Evolutionary conservation across 2,113 vertebrate genomes (phyloP).

Genomic region (Cebidichthys violaceus): DNA sequence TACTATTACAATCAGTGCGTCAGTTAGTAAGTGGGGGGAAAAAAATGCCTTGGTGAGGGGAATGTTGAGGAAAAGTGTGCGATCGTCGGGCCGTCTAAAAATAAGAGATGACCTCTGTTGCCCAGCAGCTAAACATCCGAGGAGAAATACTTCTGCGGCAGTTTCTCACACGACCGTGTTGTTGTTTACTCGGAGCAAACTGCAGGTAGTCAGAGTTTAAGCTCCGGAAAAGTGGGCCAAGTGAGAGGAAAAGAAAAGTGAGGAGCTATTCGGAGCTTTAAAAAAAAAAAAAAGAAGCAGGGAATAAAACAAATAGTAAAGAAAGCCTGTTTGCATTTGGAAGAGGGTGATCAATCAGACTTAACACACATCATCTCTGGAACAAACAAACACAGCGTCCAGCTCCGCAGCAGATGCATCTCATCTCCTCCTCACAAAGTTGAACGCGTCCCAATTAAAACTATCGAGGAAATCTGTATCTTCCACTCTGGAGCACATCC

Average conservation of each 20-base stretch:
- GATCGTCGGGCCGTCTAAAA: neutral
- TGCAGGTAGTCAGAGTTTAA: neutral
- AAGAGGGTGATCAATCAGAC: neutral
- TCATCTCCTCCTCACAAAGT: constrained; percentile 47
- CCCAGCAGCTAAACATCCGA: neutral
- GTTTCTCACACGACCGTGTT: neutral
- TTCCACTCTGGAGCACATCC: constrained; percentile 75
- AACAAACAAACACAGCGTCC: constrained; percentile 39
- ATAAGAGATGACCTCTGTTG: constrained; percentile 26
- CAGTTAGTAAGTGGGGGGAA: neutral
- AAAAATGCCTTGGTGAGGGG: neutral
- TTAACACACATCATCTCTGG: constrained; percentile 2
- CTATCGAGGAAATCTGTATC: constrained; percentile 79
- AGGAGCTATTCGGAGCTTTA: neutral
- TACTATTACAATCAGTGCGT: neutral
- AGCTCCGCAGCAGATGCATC: constrained; percentile 54
- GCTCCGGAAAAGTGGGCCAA: neutral
- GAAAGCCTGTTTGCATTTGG: neutral
- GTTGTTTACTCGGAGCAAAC: constrained; percentile 44
- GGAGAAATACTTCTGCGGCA: neutral
- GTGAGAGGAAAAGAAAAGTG: neutral
- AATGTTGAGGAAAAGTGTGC: constrained; percentile 9
- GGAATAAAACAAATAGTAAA: neutral
- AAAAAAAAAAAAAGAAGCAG: neutral
- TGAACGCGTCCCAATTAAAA: constrained; percentile 59